phyloP scores from a whole-genome alignment of 2,113 vertebrate genomes.

The Amblyornis subalaris region DNA sequence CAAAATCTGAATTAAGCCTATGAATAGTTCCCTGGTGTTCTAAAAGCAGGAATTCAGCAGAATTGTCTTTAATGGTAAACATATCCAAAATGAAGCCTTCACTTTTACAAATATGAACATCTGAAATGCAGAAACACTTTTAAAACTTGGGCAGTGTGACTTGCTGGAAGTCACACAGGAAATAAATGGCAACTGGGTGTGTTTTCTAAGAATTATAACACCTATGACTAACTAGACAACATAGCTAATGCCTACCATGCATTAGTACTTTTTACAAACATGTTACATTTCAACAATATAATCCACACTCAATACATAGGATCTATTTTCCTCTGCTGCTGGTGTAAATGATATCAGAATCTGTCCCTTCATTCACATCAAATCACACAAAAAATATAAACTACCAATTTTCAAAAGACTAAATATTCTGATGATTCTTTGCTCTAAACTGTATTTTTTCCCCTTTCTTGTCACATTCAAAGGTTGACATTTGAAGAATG shows the following conservation, averaged over 20 bases:
- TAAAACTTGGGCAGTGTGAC: not conserved
- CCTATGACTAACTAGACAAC: not conserved
- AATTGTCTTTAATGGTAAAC: not conserved
- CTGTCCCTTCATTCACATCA: conserved; percentile 35
- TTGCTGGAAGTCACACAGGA: not conserved
- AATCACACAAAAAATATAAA: conserved; percentile 47
- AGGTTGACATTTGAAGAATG: conserved; percentile 56
- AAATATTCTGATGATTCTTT: conserved; percentile 56
- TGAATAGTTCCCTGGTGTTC: not conserved
- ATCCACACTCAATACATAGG: not conserved
- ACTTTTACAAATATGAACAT: not conserved
- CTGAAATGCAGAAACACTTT: not conserved
- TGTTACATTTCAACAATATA: not conserved
- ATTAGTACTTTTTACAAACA: not conserved
- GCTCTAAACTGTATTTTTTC: conserved; percentile 46
- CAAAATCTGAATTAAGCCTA: not conserved
- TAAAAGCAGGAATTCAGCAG: not conserved
- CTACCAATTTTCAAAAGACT: conserved; percentile 52
- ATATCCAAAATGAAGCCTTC: not conserved
- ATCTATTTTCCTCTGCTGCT: not conserved
- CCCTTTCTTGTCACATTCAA: conserved; percentile 46
- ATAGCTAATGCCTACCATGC: not conserved
- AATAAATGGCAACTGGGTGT: not conserved
- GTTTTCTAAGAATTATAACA: not conserved
- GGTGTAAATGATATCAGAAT: conserved; percentile 28